These are phyloP conservation scores for Perccottus glenii DNA, from an alignment of 2,113 vertebrate species.

Conservation along the genomic window DNA sequence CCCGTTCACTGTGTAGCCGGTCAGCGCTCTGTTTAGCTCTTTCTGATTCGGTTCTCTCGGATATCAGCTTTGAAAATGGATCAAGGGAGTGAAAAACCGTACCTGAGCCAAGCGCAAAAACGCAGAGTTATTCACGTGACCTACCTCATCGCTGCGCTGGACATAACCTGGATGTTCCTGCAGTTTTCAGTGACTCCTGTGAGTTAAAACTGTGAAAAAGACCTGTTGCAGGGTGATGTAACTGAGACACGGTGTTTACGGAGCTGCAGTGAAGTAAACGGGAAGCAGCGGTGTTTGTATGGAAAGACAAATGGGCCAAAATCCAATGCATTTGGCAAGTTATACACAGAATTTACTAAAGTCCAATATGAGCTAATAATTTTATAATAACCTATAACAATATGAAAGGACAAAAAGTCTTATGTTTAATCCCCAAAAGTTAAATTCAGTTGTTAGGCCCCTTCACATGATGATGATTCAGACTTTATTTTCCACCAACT, in stretches of 20 bases:
- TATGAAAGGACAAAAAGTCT: too few relatives aligned
- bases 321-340: too few relatives aligned
- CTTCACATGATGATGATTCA: too few relatives aligned
- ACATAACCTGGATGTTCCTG: constrained; percentile 79
- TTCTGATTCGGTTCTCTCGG: background rate
- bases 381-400: too few relatives aligned
- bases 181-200: constrained; percentile 81
- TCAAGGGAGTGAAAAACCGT: background rate
- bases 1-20: background rate
- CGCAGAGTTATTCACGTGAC: constrained; percentile 47
- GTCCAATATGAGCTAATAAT: too few relatives aligned
- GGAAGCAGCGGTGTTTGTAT: too few relatives aligned
- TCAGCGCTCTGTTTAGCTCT: too few relatives aligned
- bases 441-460: too few relatives aligned
- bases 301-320: too few relatives aligned
- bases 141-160: constrained; percentile 74
- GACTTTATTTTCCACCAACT: too few relatives aligned
- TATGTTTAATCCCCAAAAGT: too few relatives aligned
- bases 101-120: background rate
- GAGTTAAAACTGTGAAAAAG: constrained; percentile 33
- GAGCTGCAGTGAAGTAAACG: background rate
- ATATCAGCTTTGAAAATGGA: background rate
- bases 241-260: background rate
- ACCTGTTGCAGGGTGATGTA: background rate
- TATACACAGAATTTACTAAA: too few relatives aligned